A percentile compares a stretch with the other conserved stretches of the same genome.
phyloP scores from a whole-genome alignment of 2,888 invertebrate species.

The Epinotia brunnichana region DNA sequence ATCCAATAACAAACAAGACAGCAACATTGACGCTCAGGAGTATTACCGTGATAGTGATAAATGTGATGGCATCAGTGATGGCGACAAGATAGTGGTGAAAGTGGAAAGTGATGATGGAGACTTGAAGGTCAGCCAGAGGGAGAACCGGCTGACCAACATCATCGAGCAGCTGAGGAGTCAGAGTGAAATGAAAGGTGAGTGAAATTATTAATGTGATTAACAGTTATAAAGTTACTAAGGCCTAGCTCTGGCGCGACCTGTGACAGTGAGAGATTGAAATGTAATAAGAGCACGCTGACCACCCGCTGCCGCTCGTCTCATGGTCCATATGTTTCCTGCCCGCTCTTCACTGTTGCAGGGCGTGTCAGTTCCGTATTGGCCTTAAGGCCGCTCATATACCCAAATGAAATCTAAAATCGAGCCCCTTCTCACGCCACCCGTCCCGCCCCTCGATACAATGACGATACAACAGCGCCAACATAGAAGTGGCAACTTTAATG shows the following conservation, averaged over 20 bases:
- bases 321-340: neutral
- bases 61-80: constrained; percentile 49
- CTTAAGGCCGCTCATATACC: no score
- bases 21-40: constrained; percentile 46
- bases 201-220: neutral
- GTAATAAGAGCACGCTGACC: neutral
- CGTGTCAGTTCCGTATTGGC: neutral
- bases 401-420: no score
- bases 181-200: constrained; percentile 74
- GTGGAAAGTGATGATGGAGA: constrained; percentile 57
- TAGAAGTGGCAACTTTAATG: no score
- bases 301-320: neutral
- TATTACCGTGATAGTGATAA: constrained; percentile 47
- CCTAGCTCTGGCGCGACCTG: neutral
- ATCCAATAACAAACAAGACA: constrained; percentile 45
- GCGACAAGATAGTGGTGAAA: constrained; percentile 47
- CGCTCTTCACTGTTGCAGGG: neutral
- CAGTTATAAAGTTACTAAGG: no score
- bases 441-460: no score
- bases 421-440: no score
- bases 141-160: constrained; percentile 76
- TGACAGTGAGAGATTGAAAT: neutral
- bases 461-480: no score
- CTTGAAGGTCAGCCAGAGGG: constrained; percentile 62
- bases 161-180: constrained; percentile 79